Conservation (phyloP, 2,113 vertebrate genomes). For the Entomyzon cyanotis region DNA sequence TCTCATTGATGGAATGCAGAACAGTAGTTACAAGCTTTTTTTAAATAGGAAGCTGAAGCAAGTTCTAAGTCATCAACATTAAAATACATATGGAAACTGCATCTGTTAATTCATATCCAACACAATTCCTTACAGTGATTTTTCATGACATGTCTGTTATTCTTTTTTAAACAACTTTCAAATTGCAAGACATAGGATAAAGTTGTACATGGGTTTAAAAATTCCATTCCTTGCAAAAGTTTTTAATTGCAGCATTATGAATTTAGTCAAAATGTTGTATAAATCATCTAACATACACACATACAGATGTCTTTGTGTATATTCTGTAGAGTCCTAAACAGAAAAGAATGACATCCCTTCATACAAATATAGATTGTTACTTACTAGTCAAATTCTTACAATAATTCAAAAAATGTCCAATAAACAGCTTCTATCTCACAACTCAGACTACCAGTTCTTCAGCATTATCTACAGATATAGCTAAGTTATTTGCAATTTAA, state of each 20-base stretch:
- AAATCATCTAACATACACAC: background rate
- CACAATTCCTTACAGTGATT: background rate
- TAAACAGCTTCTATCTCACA: background rate
- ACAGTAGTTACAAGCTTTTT: background rate
- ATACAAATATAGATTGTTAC: background rate
- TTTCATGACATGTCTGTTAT: background rate
- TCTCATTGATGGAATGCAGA: background rate
- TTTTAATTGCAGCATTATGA: background rate
- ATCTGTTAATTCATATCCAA: background rate
- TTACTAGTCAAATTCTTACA: background rate
- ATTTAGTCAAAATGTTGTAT: background rate
- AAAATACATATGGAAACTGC: background rate
- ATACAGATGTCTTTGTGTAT: background rate
- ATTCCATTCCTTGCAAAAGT: background rate
- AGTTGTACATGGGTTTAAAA: background rate
- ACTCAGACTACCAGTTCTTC: background rate
- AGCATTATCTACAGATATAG: background rate
- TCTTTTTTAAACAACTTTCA: background rate
- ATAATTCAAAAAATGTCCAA: accelerated
- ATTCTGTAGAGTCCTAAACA: background rate
- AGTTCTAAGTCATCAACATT: background rate
- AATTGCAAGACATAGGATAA: background rate
- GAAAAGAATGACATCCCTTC: background rate
- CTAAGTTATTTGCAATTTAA: background rate
- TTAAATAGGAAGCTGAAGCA: background rate